Base-by-base conservation (phyloP, 2,888 invertebrate genomes). In the Pollenia labialis region DNA sequence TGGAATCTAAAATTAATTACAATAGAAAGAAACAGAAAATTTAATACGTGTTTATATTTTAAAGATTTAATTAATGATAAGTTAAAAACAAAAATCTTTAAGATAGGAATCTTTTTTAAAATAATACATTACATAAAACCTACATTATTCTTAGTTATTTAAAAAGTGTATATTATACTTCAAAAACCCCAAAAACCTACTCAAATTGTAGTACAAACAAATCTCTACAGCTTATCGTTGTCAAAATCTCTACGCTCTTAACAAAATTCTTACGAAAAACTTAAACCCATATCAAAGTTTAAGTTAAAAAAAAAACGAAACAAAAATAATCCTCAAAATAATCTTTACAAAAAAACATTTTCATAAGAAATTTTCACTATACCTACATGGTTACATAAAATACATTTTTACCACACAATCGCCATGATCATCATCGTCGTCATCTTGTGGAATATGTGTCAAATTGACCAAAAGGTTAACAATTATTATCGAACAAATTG, bases 401-500 rank as follows among this genome's bases (percentile, higher is more conserved):
- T 66, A 79, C 75, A 69, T 75, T 75, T 64, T 54, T 66, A 46
- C 56, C 74, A 74, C 50, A 60, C 75, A 72, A 62, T 71, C 79
- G 48, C 46, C 80, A 75, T 52, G 77, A 66, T 64, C 48, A 66
- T 54, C 54, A 46, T 60, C n/a, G 60, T 76, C 75, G 60, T 60
- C 82, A 76, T 76, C 82, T 69, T 81, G 84, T 87, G 85, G 88
- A 89, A 90, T 90, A 91, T 91, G 91, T 91, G 92, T 92, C 92
- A 92, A 91, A 91, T 90, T 90, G 91, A 90, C 88, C 90, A 90
- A 90, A 84, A 91, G 92, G 92, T 91, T 92, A 91, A 92, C 92
- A 93, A 93, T 92, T 92, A 92, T 92, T 93, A 92, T 91, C 91
- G 91, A 92, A 92, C 93, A 92, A 92, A 92, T 92, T 93, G 92